These are phyloP conservation scores for Auanema freiburgensis DNA, from an alignment of 2,888 invertebrate genomes.

Conservation along the genomic window DNA sequence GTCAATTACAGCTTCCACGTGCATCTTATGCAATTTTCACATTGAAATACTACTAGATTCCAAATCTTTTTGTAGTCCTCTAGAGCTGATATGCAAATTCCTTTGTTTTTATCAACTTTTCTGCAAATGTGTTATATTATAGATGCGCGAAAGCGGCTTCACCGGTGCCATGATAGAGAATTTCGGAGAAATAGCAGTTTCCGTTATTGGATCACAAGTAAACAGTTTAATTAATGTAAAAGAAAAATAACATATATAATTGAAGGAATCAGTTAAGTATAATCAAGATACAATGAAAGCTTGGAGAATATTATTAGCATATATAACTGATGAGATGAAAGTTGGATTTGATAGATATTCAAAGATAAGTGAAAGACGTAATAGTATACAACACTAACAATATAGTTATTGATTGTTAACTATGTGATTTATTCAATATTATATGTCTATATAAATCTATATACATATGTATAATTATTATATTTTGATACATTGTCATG, in stretches of 20 bases:
- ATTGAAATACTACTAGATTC: neutral
- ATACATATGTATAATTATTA: too few species aligned
- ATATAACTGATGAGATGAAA: slow-evolving; percentile 48
- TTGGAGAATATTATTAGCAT: slow-evolving; percentile 44
- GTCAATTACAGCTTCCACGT: too few species aligned
- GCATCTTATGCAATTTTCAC: neutral
- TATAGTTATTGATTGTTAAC: too few species aligned
- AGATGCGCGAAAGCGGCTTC: slow-evolving; percentile 50
- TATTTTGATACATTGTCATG: too few species aligned
- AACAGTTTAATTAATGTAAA: neutral
- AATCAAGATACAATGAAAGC: slow-evolving; percentile 47
- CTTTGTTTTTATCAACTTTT: too few species aligned
- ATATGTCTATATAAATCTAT: too few species aligned
- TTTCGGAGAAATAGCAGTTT: slow-evolving; percentile 44
- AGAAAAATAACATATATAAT: neutral
- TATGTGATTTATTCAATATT: too few species aligned
- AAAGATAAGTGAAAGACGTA: slow-evolving; percentile 28
- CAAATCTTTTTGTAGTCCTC: slow-evolving; percentile 1
- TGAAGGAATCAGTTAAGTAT: slow-evolving; percentile 41
- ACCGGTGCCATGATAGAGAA: slow-evolving; percentile 48
- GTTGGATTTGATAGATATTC: slow-evolving; percentile 23
- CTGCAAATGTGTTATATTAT: slow-evolving; percentile 5
- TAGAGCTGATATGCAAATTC: too few species aligned
- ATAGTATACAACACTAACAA: slow-evolving; percentile 7
- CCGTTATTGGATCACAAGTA: slow-evolving; percentile 44